Evolutionary conservation across 2,888 invertebrate species (phyloP).

Genomic region (Volucella bombylans): DNA sequence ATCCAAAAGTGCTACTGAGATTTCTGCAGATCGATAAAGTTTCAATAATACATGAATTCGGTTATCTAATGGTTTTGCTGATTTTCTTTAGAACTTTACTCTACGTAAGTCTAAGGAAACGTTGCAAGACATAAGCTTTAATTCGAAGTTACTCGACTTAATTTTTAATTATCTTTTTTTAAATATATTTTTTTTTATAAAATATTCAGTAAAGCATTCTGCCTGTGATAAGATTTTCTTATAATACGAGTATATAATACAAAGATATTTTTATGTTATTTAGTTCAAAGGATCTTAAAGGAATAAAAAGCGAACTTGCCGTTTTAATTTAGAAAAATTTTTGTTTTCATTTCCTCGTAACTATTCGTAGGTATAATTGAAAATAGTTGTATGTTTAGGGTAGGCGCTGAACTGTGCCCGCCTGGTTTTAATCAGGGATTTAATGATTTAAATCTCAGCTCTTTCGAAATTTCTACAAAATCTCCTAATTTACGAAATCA

Average conservation of each 20-base stretch:
- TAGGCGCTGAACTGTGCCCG: too few species aligned
- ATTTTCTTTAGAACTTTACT: conserved; percentile 84
- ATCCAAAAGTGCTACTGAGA: conserved; percentile 85
- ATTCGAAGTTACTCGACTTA: background rate
- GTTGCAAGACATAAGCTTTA: conserved; percentile 80
- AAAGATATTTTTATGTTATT: conserved; percentile 19
- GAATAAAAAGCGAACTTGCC: conserved; percentile 56
- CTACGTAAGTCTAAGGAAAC: conserved; percentile 84
- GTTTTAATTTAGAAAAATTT: conserved; percentile 4
- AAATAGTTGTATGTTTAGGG: too few species aligned
- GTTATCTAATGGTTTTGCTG: conserved; percentile 83
- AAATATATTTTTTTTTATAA: background rate
- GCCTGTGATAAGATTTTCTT: conserved; percentile 72
- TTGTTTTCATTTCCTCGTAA: background rate
- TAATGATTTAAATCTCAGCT: too few species aligned
- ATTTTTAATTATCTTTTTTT: too few species aligned
- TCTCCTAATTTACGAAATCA: too few species aligned
- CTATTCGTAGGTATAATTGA: background rate
- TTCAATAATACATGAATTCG: conserved; percentile 85
- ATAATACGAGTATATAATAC: conserved; percentile 31
- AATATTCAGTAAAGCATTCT: conserved; percentile 53
- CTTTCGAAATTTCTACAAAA: too few species aligned
- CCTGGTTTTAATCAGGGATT: too few species aligned
- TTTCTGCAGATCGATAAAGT: conserved; percentile 85
- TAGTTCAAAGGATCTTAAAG: conserved; percentile 26